phyloP scores from a whole-genome alignment of 2,888 invertebrate species.

The Lapara coniferarum region DNA sequence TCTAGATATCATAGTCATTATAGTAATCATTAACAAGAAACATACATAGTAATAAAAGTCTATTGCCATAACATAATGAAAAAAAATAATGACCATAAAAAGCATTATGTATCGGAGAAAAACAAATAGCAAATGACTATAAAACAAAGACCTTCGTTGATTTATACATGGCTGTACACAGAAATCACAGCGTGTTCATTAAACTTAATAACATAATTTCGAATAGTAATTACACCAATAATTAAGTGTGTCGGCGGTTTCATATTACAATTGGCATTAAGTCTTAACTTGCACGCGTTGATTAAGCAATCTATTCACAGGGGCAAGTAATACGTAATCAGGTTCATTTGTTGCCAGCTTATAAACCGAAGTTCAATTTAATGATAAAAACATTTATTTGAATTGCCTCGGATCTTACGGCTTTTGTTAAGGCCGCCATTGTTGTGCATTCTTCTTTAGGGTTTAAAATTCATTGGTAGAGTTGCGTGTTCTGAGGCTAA shows the following conservation, averaged over 20 bases:
- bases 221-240: constrained; percentile 61
- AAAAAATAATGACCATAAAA: too few relatives aligned
- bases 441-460: not conserved
- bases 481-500: too few relatives aligned
- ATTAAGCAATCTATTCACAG: constrained; percentile 47
- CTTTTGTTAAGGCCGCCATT: not conserved
- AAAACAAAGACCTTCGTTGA: not conserved
- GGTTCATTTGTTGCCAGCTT: constrained; percentile 25
- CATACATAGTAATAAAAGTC: too few relatives aligned
- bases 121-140: not conserved
- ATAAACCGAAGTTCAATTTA: constrained; percentile 4
- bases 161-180: constrained; percentile 20
- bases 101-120: too few relatives aligned
- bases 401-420: constrained; percentile 24
- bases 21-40: too few relatives aligned
- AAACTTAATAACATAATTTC: constrained; percentile 65
- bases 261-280: constrained; percentile 44
- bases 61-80: too few relatives aligned
- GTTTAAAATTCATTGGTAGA: not conserved
- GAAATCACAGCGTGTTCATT: constrained; percentile 47
- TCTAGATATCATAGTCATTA: too few relatives aligned
- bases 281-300: constrained; percentile 50
- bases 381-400: constrained; percentile 31
- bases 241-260: constrained; percentile 32
- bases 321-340: constrained; percentile 40